Evolutionary conservation across 2,888 invertebrate species (phyloP).

Genomic region (Sesamia inferens): DNA sequence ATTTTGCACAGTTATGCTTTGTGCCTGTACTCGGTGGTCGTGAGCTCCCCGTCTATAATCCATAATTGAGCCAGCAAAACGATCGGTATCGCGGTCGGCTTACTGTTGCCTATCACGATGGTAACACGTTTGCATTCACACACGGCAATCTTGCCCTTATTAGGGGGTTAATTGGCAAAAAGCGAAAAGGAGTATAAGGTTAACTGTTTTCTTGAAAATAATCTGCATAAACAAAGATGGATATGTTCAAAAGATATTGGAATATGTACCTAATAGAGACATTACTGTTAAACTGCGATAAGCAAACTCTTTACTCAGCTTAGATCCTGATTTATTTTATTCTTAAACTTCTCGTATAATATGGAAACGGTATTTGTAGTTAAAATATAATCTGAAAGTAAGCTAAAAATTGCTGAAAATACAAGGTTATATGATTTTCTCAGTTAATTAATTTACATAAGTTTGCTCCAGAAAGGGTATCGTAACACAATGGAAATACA

Average conservation of each 20-base stretch:
- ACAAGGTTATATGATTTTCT: background rate
- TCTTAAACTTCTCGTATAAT: background rate
- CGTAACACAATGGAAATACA: conserved; percentile 27
- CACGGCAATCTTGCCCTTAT: conserved; percentile 12
- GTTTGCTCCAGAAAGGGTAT: background rate
- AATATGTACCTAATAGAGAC: background rate
- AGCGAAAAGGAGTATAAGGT: background rate
- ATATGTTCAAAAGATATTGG: background rate
- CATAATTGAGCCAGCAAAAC: conserved; percentile 52
- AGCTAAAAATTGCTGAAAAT: background rate
- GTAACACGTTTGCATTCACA: conserved; percentile 30
- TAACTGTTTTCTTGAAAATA: background rate
- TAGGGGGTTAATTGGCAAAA: background rate
- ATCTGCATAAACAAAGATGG: background rate
- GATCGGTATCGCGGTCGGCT: conserved; percentile 57
- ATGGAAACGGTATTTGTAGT: background rate
- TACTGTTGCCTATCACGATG: conserved; percentile 60
- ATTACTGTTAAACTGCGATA: background rate
- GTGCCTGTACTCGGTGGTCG: background rate
- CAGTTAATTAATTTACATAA: background rate
- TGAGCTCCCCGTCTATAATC: conserved; percentile 53
- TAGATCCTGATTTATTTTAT: background rate
- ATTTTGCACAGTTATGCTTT: background rate
- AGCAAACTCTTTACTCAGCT: background rate
- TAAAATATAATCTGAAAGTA: background rate